A percentile compares a stretch with the other conserved stretches of the same genome.
Evolutionary conservation across 2,797 vertebrate species (phyloP).

Genomic region (Ctenopoma kingsleyae): DNA sequence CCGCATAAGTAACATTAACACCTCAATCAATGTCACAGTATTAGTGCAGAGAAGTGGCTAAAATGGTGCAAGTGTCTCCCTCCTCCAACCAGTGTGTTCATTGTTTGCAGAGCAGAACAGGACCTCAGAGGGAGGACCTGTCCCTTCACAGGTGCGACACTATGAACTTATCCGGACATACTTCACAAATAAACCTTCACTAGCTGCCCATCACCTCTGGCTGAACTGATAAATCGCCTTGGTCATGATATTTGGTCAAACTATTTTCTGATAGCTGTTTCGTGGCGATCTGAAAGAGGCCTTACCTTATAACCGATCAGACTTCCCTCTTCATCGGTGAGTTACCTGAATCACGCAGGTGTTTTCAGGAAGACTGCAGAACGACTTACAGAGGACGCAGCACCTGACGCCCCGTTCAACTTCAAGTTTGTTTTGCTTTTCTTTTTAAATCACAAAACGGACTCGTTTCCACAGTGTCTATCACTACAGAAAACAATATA

Average conservation of each 20-base stretch:
- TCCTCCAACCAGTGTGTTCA: background rate
- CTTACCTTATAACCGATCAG: constrained; percentile 72
- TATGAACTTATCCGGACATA: background rate
- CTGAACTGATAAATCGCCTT: no score
- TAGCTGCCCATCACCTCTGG: accelerated
- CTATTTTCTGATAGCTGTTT: background rate
- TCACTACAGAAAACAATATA: background rate
- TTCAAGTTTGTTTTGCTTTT: no score
- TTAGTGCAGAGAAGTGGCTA: background rate
- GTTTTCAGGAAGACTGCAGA: constrained; percentile 66
- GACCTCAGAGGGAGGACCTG: constrained; percentile 17
- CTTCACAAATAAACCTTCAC: background rate
- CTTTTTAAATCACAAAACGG: background rate
- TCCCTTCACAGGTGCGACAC: background rate
- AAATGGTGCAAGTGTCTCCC: background rate
- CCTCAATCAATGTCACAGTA: background rate
- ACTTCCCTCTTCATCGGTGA: constrained; percentile 74
- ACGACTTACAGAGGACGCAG: background rate
- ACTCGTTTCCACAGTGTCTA: background rate
- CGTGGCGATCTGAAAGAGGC: constrained; percentile 37
- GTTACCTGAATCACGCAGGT: constrained; percentile 80
- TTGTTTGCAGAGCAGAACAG: constrained; percentile 35
- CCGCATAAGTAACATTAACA: no score
- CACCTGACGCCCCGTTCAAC: no score
- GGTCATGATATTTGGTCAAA: background rate